These are phyloP conservation scores for Helobdella robusta DNA, from an alignment of 2,888 invertebrate species.

Conservation along the genomic window DNA sequence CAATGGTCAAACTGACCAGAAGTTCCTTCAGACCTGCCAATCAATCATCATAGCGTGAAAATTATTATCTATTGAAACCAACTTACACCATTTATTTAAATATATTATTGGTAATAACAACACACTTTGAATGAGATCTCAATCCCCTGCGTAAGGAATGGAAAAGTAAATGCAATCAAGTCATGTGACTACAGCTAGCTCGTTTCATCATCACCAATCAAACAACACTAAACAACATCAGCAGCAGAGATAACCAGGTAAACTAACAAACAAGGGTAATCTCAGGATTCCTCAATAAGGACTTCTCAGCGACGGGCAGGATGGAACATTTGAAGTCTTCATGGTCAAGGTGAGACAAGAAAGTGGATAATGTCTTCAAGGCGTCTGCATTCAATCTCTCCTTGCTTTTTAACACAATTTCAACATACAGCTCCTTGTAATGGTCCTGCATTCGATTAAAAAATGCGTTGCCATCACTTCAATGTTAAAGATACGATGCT, in stretches of 20 bases:
- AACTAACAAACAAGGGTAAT: slow-evolving; percentile 59
- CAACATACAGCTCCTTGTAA: slow-evolving; percentile 42
- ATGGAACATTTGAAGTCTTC: slow-evolving; percentile 60
- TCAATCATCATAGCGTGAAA: neutral
- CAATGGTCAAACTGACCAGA: slow-evolving; percentile 62
- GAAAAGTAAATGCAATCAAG: no score
- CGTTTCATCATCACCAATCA: neutral
- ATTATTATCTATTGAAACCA: no score
- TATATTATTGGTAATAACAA: no score
- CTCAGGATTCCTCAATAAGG: slow-evolving; percentile 86
- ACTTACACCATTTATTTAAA: no score
- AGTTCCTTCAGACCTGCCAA: slow-evolving; percentile 61
- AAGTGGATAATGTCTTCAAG: slow-evolving; percentile 37
- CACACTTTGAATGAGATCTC: no score
- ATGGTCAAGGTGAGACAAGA: slow-evolving; percentile 40
- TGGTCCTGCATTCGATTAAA: slow-evolving; percentile 35
- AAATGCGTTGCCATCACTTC: no score
- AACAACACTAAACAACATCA: neutral
- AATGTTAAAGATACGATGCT: no score
- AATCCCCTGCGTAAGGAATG: no score
- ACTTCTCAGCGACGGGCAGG: slow-evolving; percentile 75
- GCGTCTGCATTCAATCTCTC: slow-evolving; percentile 38
- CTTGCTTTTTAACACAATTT: slow-evolving; percentile 41
- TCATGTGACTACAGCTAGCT: no score
- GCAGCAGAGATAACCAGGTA: neutral